Base-by-base conservation (phyloP, 2,888 invertebrate species). In the Diaphora mendica region DNA sequence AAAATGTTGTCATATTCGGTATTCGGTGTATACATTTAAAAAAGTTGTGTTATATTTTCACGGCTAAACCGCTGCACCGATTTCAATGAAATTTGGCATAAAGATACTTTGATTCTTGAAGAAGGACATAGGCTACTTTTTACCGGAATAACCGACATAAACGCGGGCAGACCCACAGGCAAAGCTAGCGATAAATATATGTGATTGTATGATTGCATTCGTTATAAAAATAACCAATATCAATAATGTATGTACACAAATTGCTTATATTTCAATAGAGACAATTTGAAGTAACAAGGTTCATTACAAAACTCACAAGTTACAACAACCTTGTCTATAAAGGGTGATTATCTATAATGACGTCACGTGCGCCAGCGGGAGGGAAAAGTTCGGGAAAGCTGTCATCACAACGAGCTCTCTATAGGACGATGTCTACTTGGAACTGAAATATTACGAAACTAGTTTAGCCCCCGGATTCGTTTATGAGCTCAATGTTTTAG, bases 321-420 rank as follows among this genome's bases (percentile, higher is more conserved):
- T 64, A 30, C 33, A 33, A 23, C n/a, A 64, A 39, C 35, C 65
- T 20, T 35, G 26, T 39, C n/a, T 44, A 65, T 26, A n/a, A 20
- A 35, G 51, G 51, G 71, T 64, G 51, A 65, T 71, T 64, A 51
- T 71, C 51, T 71, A 26, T 48, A 64, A 64, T 62, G 26, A 59
- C 20, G 26, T 65, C 65, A 71, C 71, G 71, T 71, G 51, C 65
- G 64, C 70, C 33, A 33, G 44, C 30, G 64, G 64, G 33, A 39
- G 35, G 51, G 39, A 55, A 71, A 39, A 20, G 23, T 26, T 44
- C 26, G 51, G 13, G 33, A 65, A 65, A 65, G 26, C 44, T 44
- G 64, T 35, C 48, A 33, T 39, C 7, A 71, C 51, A 23, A 33
- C 7, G 15, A 51, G 13, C 7, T 23, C 68, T 33, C 30, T 13